phyloP scores from a whole-genome alignment of 2,113 vertebrate genomes.

The Neolamprologus sp. region DNA sequence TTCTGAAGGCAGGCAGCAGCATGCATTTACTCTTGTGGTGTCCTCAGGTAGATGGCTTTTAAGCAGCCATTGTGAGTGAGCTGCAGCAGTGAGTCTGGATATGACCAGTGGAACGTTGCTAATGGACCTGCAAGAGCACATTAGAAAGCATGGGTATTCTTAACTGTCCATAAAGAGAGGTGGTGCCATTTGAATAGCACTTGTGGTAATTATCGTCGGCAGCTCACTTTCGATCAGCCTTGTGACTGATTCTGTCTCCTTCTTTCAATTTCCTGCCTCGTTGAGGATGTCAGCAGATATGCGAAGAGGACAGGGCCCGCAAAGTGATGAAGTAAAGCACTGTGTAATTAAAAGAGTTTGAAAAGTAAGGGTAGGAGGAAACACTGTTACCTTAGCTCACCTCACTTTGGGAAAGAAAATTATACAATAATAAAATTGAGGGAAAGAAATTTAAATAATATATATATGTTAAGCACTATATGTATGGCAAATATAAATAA shows the following conservation, averaged over 20 bases:
- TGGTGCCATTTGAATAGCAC: conserved; percentile 58
- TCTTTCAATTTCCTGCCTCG: conserved; percentile 69
- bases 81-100: conserved; percentile 22
- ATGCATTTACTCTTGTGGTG: conserved; percentile 15
- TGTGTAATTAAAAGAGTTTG: conserved; percentile 57
- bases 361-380: conserved; percentile 1
- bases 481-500: background rate
- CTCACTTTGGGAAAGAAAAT: background rate
- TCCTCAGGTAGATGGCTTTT: conserved; percentile 42
- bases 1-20: background rate
- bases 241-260: conserved; percentile 42
- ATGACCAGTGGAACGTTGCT: conserved; percentile 48
- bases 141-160: conserved; percentile 52
- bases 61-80: conserved; percentile 29
- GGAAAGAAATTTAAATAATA: background rate
- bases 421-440: background rate
- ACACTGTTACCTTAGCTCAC: background rate
- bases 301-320: conserved; percentile 3
- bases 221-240: conserved; percentile 44
- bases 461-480: background rate
- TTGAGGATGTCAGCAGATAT: conserved; percentile 48
- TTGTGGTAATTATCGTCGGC: conserved; percentile 61
- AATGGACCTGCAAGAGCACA: conserved; percentile 44
- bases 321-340: conserved; percentile 16
- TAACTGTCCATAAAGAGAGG: conserved; percentile 62